Conservation (phyloP, 2,888 invertebrate species). For the Heteropelma amictum region DNA sequence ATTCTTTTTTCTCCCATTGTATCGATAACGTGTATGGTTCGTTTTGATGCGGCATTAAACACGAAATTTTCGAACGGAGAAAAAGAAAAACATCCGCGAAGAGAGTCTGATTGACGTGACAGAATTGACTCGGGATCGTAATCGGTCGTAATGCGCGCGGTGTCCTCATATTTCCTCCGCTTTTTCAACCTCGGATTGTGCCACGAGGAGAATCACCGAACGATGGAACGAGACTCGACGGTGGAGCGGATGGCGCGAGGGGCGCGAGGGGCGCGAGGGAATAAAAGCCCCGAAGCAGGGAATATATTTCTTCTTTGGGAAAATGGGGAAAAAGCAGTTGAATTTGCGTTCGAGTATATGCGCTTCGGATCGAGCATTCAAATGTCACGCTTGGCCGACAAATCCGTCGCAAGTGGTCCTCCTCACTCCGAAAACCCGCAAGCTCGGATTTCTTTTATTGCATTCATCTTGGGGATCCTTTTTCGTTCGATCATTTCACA, state of each 20-base stretch:
- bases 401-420: constrained; percentile 45
- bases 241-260: too few relatives aligned
- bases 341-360: constrained; percentile 38
- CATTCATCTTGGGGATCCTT: constrained; percentile 9
- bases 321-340: constrained; percentile 5
- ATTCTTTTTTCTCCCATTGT: too few relatives aligned
- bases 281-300: constrained; percentile 19
- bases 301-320: constrained; percentile 1
- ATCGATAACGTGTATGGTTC: too few relatives aligned
- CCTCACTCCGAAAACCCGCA: constrained; percentile 12
- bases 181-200: not conserved
- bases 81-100: too few relatives aligned
- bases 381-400: constrained; percentile 43
- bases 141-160: too few relatives aligned
- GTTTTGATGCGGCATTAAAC: too few relatives aligned
- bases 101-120: too few relatives aligned
- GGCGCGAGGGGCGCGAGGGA: too few relatives aligned
- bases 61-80: too few relatives aligned
- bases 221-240: constrained; percentile 2
- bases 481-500: constrained; percentile 37
- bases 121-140: too few relatives aligned
- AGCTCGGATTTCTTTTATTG: constrained; percentile 39
- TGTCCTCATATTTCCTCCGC: too few relatives aligned
- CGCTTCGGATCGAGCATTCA: constrained; percentile 32
- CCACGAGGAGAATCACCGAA: constrained; percentile 8